Percentiles rank a stretch among this genome's conserved stretches.
phyloP scores from a whole-genome alignment of 1,140 invertebrate species.

The Anadara kagoshimensis region DNA sequence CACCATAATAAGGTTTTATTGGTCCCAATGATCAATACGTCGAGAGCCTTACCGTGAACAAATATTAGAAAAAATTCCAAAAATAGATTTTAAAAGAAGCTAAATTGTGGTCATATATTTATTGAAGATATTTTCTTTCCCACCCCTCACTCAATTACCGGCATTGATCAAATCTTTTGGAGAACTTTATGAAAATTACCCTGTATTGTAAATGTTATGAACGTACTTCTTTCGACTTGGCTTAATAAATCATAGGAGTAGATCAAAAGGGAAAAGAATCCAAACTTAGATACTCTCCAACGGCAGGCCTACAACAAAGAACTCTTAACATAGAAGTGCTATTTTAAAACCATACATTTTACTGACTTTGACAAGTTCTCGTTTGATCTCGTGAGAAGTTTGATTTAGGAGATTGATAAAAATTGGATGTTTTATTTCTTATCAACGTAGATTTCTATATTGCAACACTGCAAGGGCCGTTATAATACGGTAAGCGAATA shows the following conservation, averaged over 20 bases:
- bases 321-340: not conserved
- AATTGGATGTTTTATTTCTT: not conserved
- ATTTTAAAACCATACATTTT: conserved; percentile 6
- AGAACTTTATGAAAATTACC: too few relatives aligned
- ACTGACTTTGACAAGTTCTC: not conserved
- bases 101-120: too few relatives aligned
- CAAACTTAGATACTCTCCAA: not conserved
- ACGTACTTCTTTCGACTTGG: too few relatives aligned
- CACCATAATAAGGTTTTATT: too few relatives aligned
- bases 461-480: not conserved
- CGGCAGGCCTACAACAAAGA: not conserved
- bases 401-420: not conserved
- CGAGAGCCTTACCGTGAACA: too few relatives aligned
- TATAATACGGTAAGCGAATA: not conserved
- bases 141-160: too few relatives aligned
- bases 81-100: too few relatives aligned
- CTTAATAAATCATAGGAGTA: not conserved
- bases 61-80: too few relatives aligned
- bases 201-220: too few relatives aligned
- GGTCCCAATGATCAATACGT: too few relatives aligned
- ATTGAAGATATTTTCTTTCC: too few relatives aligned
- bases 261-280: not conserved
- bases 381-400: not conserved
- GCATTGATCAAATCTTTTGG: too few relatives aligned
- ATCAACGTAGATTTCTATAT: not conserved